Evolutionary conservation across 1,140 invertebrate species (phyloP), one percentile per base, ranked within the genome.

Genomic region (Temnothorax curvispinosus): DNA sequence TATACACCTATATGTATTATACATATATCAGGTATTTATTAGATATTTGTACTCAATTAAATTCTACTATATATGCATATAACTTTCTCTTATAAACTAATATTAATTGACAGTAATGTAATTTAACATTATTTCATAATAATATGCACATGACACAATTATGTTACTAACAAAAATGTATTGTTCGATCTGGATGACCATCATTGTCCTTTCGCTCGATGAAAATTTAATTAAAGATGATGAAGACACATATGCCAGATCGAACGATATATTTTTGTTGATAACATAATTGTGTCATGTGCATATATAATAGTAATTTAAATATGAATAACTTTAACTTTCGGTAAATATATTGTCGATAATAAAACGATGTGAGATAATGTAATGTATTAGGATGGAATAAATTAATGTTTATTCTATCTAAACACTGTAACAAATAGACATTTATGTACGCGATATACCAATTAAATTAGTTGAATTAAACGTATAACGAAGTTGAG

Each of bases 141-240:
- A 27, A 62, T 47, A 62, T 47, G 27, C 27, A 47, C 18, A 35
- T 50, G 13, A 58, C 52, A 56, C 11, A 41, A 75, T 38, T 11
- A 65, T 35, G 11, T 47, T 9, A 62, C 9, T 65, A 78, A 64
- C 21, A 41, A 77, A 50, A 60, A 13, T 6, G 27, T 64, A 44
- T 27, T 1, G 9, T 64, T 35, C 75, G 13, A 77, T 64, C 27
- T 32, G 13, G 15, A 21, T 21, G 21, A 21, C 21, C 27, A 27
- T 27, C 1, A 27, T 27, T 27, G 27, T 27, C 0, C 21, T 21
- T 21, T 21, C 0, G 27, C 27, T 21, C 58, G 41, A 64, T 78
- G 75, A 64, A 78, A 78, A 62, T 50, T 77, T 64, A 64, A 78
- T 78, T 7, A 50, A 50, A 64, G 44, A 35, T 27, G 44, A 35